phyloP scores from a whole-genome alignment of 2,797 vertebrate species.

The Phataginus tricuspis region DNA sequence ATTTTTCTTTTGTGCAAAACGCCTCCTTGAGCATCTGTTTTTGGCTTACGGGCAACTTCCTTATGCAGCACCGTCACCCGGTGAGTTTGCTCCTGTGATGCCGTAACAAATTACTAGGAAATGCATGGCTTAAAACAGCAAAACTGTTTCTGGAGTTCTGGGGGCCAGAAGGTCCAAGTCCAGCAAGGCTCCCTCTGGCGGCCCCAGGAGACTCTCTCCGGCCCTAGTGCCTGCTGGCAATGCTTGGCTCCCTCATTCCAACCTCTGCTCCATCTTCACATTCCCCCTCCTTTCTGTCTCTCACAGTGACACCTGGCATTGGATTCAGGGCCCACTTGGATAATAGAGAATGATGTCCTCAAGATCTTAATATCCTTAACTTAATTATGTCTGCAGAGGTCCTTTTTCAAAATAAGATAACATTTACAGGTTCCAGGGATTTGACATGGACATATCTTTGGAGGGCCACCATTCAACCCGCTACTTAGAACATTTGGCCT shows the following conservation, averaged over 20 bases:
- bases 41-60: neutral
- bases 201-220: too few species aligned
- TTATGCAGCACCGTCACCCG: neutral
- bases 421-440: neutral
- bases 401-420: neutral
- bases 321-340: neutral
- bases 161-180: neutral
- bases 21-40: constrained; percentile 35
- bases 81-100: neutral
- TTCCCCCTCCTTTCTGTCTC: neutral
- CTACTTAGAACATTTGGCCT: neutral
- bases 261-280: neutral
- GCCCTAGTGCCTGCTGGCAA: too few species aligned
- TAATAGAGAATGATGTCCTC: neutral
- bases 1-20: constrained; percentile 39
- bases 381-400: neutral
- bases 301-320: neutral
- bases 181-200: neutral
- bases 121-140: neutral
- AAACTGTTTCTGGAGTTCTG: neutral
- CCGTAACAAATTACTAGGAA: neutral
- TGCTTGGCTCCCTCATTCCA: fast-evolving
- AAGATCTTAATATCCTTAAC: neutral
- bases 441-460: neutral
- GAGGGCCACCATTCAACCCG: neutral